These are phyloP conservation scores for Platorchestia sp. DNA, from an alignment of 1,140 invertebrate species.

Conservation along the genomic window DNA sequence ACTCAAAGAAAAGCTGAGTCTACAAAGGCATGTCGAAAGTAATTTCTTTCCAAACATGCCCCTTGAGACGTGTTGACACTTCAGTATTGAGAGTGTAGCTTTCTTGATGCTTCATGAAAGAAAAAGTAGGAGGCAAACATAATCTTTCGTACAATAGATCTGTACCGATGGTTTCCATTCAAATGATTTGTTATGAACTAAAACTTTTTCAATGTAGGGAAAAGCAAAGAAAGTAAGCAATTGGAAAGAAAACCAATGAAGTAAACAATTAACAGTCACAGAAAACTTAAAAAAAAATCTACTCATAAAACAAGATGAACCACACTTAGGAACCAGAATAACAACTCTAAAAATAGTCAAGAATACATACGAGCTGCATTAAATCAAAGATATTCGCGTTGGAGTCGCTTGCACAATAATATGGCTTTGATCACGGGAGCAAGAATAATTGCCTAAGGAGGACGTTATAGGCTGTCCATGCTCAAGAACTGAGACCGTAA, in stretches of 20 bases:
- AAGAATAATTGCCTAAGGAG: too few relatives aligned
- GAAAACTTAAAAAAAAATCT: neutral
- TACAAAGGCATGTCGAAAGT: too few relatives aligned
- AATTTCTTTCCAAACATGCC: neutral
- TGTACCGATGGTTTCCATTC: neutral
- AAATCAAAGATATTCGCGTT: too few relatives aligned
- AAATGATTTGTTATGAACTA: neutral
- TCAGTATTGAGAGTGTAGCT: neutral
- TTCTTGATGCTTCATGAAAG: neutral
- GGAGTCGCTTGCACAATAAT: too few relatives aligned
- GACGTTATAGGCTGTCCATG: too few relatives aligned
- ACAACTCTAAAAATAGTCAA: neutral
- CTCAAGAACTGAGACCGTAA: too few relatives aligned
- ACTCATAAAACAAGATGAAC: neutral
- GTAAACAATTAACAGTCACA: neutral
- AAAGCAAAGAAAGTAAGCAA: neutral
- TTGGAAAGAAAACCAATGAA: neutral
- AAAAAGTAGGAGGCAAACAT: neutral
- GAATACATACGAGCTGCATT: too few relatives aligned
- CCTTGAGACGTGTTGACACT: too few relatives aligned
- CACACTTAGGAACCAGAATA: neutral
- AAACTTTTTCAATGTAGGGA: neutral
- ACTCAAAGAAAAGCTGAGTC: neutral
- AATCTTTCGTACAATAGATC: neutral
- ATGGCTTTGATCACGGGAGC: too few relatives aligned